Evolutionary conservation across 2,113 vertebrate species (phyloP).

Genomic region (Cololabis saira): DNA sequence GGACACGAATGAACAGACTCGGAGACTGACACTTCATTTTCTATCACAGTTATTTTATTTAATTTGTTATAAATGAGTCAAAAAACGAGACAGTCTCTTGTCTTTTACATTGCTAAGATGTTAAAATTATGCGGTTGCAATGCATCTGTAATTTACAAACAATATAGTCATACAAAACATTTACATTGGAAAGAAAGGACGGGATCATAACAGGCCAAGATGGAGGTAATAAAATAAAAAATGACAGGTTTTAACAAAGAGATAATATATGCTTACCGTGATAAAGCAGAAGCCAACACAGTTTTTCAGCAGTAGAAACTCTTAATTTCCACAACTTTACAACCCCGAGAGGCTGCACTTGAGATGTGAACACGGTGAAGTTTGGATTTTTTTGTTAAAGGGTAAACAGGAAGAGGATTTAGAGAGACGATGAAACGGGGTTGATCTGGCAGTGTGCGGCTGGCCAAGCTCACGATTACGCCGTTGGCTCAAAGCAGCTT

Average conservation of each 20-base stretch:
- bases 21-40: slow-evolving; percentile 10
- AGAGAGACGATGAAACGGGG: neutral
- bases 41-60: slow-evolving; percentile 78
- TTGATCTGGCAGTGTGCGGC: slow-evolving; percentile 57
- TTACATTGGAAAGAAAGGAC: slow-evolving; percentile 49
- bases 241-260: neutral
- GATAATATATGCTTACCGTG: neutral
- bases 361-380: slow-evolving; percentile 26
- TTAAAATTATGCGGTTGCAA: slow-evolving; percentile 57
- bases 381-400: slow-evolving; percentile 1
- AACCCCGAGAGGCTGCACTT: neutral
- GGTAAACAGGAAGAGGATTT: neutral
- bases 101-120: slow-evolving; percentile 57
- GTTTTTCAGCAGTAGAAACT: slow-evolving; percentile 3
- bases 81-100: slow-evolving; percentile 48
- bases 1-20: neutral
- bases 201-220: slow-evolving; percentile 21
- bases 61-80: slow-evolving; percentile 64
- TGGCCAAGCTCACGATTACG: slow-evolving; percentile 60
- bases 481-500: slow-evolving; percentile 41
- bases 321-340: neutral
- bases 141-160: slow-evolving; percentile 77
- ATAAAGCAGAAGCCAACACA: slow-evolving; percentile 9
- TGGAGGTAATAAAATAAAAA: slow-evolving; percentile 12
- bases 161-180: slow-evolving; percentile 78